Base-by-base conservation (phyloP, 2,797 vertebrate genomes). In the Darevskia mixta region DNA sequence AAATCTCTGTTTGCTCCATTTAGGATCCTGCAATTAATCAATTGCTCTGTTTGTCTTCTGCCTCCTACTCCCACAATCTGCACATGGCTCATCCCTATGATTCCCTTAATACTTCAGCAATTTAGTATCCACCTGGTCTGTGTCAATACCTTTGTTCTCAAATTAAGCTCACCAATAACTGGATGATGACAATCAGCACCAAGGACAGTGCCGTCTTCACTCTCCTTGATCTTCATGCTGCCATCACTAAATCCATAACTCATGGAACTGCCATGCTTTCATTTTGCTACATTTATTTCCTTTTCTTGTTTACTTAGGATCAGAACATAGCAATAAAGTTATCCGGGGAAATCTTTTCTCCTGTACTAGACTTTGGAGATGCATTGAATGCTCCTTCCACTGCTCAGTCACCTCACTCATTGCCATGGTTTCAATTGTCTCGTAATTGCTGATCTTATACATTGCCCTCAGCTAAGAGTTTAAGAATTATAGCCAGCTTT, bases 241-340 rank as follows among this genome's bases (percentile, higher is more conserved):
- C 2, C 0, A 20, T 90, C 87, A 71, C 90, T 86, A 86, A 82
- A 82, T 61, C 85, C 3, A 61, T 86, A 17, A 67, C 83, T 93
- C 71, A 86, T 67, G 81, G 5, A 32, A 1, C 55, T 93, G 91
- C 89, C 66, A 90, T 18, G 9, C 20, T 55, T 92, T 87, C 45
- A 13, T 69, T 92, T 10, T 85, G 41, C 61, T 91, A n/a, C n/a
- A 79, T 32, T 83, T n/a, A 79, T 25, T 91, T 90, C 87, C 89
- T 61, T 55, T 77, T 71, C 72, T 92, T 73, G 77, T 23, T 29
- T 41, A 25, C 77, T 17, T 66, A 49, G 58, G 29, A 32, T 29
- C 23, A 49, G 67, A 80, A 88, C 45, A 81, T 67, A 86, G 85
- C 20, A 90, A 86, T 73, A 64, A 64, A 66, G 79, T 27, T 5